Conservation (phyloP, 2,797 vertebrate genomes). For the Dromococcyx pavoninus region DNA sequence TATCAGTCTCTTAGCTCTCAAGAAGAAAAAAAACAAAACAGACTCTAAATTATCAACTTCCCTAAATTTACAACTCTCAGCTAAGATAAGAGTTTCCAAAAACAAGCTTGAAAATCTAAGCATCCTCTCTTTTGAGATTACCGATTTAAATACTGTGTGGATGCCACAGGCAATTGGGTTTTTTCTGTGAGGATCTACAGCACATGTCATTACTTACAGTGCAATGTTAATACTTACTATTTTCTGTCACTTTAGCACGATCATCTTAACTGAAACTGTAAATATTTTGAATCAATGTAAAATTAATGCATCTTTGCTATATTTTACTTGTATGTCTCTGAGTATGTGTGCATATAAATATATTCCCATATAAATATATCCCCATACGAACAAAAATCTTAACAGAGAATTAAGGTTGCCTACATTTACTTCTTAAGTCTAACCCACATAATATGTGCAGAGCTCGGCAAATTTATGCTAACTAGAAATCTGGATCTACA, state of each 20-base stretch:
- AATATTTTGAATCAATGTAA: slow-evolving; percentile 68
- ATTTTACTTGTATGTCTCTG: slow-evolving; percentile 29
- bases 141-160: slow-evolving; percentile 43
- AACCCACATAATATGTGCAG: background rate
- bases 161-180: slow-evolving; percentile 43
- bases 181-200: slow-evolving; percentile 18
- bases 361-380: background rate
- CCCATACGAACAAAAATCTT: background rate
- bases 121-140: slow-evolving; percentile 52
- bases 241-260: slow-evolving; percentile 15
- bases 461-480: background rate
- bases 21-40: background rate
- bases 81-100: slow-evolving; percentile 38
- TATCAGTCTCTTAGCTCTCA: slow-evolving; percentile 12
- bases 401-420: slow-evolving; percentile 5
- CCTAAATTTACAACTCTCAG: slow-evolving; percentile 34
- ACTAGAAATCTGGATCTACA: background rate
- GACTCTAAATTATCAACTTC: slow-evolving; percentile 27
- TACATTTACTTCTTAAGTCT: background rate
- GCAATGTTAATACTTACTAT: slow-evolving; percentile 44
- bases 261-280: slow-evolving; percentile 43
- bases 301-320: slow-evolving; percentile 50
- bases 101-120: slow-evolving; percentile 47
- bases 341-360: slow-evolving; percentile 11
- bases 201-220: slow-evolving; percentile 45